These are phyloP conservation scores for Ctenomys sociabilis DNA, from an alignment of 2,113 vertebrate species.

Conservation along the genomic window DNA sequence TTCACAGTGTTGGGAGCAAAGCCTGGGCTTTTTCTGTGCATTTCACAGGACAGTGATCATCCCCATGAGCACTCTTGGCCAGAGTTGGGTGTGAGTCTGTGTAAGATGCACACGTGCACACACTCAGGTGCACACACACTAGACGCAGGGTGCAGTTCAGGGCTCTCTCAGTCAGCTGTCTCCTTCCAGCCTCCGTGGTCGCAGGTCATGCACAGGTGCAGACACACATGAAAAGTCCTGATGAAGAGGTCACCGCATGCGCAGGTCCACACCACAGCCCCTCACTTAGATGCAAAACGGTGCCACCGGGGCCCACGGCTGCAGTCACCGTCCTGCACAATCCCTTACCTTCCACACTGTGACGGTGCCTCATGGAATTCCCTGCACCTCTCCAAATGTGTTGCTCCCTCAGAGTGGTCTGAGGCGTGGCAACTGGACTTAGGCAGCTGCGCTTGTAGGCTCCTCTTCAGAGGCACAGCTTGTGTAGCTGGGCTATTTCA, in stretches of 20 bases:
- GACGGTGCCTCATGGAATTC: neutral
- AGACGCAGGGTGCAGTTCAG: neutral
- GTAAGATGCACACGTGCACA: neutral
- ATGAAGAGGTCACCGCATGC: too few species aligned
- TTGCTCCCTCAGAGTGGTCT: neutral
- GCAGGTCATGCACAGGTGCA: fast-evolving
- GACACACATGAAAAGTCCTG: neutral
- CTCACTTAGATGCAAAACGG: neutral
- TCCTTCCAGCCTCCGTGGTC: neutral
- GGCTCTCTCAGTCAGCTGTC: too few species aligned
- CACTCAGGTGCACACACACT: fast-evolving
- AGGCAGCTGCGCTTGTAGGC: neutral
- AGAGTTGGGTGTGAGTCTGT: conserved; percentile 1
- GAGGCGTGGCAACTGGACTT: too few species aligned
- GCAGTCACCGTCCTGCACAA: neutral
- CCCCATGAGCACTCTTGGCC: neutral
- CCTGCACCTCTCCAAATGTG: neutral
- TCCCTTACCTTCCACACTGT: too few species aligned
- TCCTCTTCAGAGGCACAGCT: neutral
- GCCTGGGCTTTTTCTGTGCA: neutral
- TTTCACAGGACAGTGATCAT: conserved; percentile 50
- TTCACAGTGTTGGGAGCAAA: neutral
- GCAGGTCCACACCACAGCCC: neutral
- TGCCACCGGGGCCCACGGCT: neutral
- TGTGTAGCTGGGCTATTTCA: neutral